Base-by-base conservation (phyloP, 1,140 invertebrate genomes). In the Holcopasites calliopsidis region DNA sequence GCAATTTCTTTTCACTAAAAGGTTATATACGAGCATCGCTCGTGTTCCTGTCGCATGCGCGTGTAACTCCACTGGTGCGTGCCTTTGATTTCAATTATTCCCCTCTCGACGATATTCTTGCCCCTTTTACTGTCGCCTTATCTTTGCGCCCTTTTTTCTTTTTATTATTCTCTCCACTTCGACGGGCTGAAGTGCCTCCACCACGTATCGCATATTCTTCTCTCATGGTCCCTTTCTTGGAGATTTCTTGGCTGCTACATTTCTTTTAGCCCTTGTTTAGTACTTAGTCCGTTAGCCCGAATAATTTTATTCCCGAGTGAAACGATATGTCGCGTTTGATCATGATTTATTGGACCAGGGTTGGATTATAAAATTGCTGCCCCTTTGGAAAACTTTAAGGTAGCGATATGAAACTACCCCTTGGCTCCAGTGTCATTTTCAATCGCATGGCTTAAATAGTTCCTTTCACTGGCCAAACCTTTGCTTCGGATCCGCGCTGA, bases 1-100 rank as follows among this genome's bases (percentile, higher is more conserved):
- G 40, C 64, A 78, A 78, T 80, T 80, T 55, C 68, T 42, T 42
- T 55, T 73, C 54, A 73, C 68, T 78, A 65, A 73, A 71, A 78
- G 68, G 52, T 68, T 50, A 61, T 55, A 47, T 28, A 54, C 49
- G 16, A 42, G 26, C 35, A 38, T 55, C 18, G 68, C 21, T 38
- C 35, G 35, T 10, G 57, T 40, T n/a, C 66, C 44, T 60, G 58
- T 72, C 60, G 58, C 75, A 76, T 31, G 28, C 35, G 60, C n/a
- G n/a, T n/a, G n/a, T 58, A 65, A 77, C 57, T 69, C 64, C 47
- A 23, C 61, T 44, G 31, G n/a, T n/a, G n/a, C 33, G 55, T 33
- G 44, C 38, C 55, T 78, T 80, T 78, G 78, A 80, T 80, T 80
- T 80, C 52, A 80, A 78, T 78, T 73, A 80, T 78, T 78, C 73